Conservation (phyloP, 2,797 vertebrate species). For the Carcharodon carcharias region DNA sequence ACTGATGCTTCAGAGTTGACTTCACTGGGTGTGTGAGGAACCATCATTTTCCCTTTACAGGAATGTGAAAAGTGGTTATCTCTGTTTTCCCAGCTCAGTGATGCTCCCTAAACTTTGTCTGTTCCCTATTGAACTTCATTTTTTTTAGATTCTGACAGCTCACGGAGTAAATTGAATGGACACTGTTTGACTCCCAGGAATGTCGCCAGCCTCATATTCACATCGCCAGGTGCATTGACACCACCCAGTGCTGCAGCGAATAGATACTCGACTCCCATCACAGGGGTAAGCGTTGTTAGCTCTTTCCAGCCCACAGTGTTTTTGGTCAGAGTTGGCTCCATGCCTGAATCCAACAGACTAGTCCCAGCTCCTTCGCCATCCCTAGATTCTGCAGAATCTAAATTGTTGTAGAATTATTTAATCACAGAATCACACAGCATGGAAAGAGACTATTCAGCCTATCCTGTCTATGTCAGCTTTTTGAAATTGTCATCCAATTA, state of each 20-base stretch:
- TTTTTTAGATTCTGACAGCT: slow-evolving; percentile 6
- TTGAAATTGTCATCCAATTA: neutral
- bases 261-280: neutral
- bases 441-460: neutral
- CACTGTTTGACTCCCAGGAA: neutral
- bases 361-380: neutral
- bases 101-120: neutral
- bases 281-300: neutral
- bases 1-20: neutral
- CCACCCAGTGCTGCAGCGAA: neutral
- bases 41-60: neutral
- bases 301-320: too few species aligned
- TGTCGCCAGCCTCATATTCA: neutral
- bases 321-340: neutral
- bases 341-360: neutral
- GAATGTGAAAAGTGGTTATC: neutral
- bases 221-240: neutral
- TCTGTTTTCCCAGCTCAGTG: neutral
- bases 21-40: neutral
- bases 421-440: neutral
- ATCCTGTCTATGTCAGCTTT: neutral
- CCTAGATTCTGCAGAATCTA: neutral
- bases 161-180: neutral
- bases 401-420: neutral
- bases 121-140: neutral